A percentile compares a stretch with the other conserved stretches of the same genome.
Conservation (phyloP, 2,797 vertebrate species). For the Microtus obscurus region DNA sequence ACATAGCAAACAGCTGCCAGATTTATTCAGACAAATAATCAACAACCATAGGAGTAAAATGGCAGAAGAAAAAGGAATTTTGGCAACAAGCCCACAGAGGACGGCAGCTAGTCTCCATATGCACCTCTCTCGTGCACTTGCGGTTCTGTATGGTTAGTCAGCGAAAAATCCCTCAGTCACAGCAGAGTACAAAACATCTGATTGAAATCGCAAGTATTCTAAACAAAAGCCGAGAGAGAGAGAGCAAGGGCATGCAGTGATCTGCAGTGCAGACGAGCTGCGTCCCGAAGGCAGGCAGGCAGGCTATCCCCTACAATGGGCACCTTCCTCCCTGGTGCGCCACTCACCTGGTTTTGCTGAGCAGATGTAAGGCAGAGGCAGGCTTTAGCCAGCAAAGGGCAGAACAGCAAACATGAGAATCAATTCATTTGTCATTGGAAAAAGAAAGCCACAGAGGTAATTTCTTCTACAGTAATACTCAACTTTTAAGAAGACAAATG, state of each 20-base stretch:
- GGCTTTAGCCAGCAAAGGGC: constrained; percentile 90
- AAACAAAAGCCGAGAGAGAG: constrained; percentile 71
- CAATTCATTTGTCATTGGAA: constrained; percentile 84
- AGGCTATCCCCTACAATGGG: constrained; percentile 71
- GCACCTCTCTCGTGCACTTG: constrained; percentile 89
- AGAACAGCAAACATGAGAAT: constrained; percentile 89
- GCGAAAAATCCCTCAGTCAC: constrained; percentile 87
- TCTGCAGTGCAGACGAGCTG: constrained; percentile 65
- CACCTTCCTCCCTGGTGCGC: constrained; percentile 78
- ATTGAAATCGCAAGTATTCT: constrained; percentile 86
- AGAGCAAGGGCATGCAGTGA: constrained; percentile 64
- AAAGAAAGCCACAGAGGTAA: constrained; percentile 82
- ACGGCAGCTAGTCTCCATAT: constrained; percentile 88
- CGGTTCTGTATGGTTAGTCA: constrained; percentile 93
- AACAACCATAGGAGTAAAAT: constrained; percentile 95
- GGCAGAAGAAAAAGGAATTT: constrained; percentile 92
- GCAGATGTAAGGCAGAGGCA: constrained; percentile 88
- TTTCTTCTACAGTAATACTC: constrained; percentile 80
- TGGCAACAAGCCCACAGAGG: constrained; percentile 90
- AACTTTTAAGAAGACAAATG: constrained; percentile 79
- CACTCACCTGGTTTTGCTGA: constrained; percentile 90
- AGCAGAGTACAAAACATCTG: constrained; percentile 85
- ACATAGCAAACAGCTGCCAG: constrained; percentile 99
- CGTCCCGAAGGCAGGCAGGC: constrained; percentile 61
- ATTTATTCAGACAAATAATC: constrained; percentile 99